Evolutionary conservation across 2,113 vertebrate genomes (phyloP), one percentile per base, ranked within the genome.

Genomic region (Serinus canaria): DNA sequence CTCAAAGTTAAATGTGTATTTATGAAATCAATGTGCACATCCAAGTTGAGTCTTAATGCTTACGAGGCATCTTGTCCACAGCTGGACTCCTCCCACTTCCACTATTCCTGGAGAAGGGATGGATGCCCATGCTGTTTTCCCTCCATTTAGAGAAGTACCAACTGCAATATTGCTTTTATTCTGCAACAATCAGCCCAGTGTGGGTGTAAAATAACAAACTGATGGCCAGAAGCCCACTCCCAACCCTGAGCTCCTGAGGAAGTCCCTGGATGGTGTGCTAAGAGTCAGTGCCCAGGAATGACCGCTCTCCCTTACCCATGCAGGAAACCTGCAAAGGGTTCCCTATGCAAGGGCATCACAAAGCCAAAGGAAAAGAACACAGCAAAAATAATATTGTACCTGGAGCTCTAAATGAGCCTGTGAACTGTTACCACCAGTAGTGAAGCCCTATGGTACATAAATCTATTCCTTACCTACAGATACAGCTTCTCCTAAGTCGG

Each of bases 11-110:
- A 23, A 66, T 22, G 0, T 9, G 19, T 31, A 25, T 43, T 66
- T 50, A 59, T n/a, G 12, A 68, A 79, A 62, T 19, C 1, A 47
- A 43, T 7, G 3, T 13, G 5, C 17, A 43, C 5, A 35, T 30
- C 3, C 43, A 35, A 55, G 8, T 19, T 41, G 33, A 69, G 1
- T 56, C 21, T n/a, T 60, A 53, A 62, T 70, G 30, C 4, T 41
- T 53, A 13, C 0, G 0, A 39, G 18, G 4, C 33, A 31, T 17
- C 53, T 22, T 60, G 9, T 31, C 7, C 21, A 31, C 21, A 39
- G 12, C 1, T 67, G 13, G 53, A 28, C 17, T 75, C 25, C 10
- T 67, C 10, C 18, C 19, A 41, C 17, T 63, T 13, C 9, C 67
- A 18, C 6, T 18, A 4, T 31, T 76, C 13, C 22, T 60, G 28